Percentiles rank a stretch among this genome's conserved stretches.
phyloP scores from a whole-genome alignment of 1,140 invertebrate species.

The Neuroterus valhalla region DNA sequence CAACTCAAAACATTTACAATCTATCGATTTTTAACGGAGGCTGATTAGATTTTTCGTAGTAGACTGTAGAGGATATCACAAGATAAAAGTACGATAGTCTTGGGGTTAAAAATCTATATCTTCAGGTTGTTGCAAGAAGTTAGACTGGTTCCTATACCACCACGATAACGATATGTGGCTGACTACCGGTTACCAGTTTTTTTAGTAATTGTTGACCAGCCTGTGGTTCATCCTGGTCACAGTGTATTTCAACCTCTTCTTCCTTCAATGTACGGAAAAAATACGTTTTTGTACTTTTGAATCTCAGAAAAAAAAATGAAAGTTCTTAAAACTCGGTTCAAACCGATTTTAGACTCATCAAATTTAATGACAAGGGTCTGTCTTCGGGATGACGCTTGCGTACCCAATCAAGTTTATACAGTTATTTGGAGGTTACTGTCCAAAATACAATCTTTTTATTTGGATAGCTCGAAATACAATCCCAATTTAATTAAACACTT shows the following conservation, averaged over 20 bases:
- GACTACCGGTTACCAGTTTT: slow-evolving; percentile 10
- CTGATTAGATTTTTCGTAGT: not conserved
- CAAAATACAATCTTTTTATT: no score
- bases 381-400: no score
- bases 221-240: slow-evolving; percentile 7
- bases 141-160: slow-evolving; percentile 26
- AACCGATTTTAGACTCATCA: no score
- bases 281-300: not conserved
- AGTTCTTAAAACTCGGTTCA: not conserved
- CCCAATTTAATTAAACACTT: no score
- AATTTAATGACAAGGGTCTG: no score
- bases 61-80: not conserved
- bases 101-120: slow-evolving; percentile 25
- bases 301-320: not conserved
- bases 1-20: no score
- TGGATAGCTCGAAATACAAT: no score
- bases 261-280: not conserved
- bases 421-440: no score
- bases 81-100: not conserved
- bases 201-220: not conserved
- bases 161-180: not conserved
- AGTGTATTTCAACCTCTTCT: not conserved
- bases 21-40: no score
- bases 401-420: no score
- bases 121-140: slow-evolving; percentile 20